Evolutionary conservation across 2,888 invertebrate species (phyloP), one percentile per base, ranked within the genome.

Genomic region (Nomada lathburiana): DNA sequence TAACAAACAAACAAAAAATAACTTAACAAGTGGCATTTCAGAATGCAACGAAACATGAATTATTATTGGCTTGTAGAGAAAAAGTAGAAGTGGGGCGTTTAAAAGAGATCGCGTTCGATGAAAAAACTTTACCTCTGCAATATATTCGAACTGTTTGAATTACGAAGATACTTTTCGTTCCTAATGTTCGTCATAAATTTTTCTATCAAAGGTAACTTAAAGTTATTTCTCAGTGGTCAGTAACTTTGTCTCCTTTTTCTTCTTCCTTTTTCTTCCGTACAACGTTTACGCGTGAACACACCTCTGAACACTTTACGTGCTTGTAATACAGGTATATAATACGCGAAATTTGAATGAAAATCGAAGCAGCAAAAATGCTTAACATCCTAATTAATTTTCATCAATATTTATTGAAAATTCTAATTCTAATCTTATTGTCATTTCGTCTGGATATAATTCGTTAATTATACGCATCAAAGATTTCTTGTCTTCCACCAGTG

Each of bases 151-250:
- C 36, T 53, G 26, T 10, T 18, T 53, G 44, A 65, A 29, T 75
- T 60, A 62, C 13, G 18, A 47, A 53, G n/a, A 44, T 65, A 36
- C 59, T 36, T 74, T 42, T 42, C 42, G 50, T 13, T 20, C 50
- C n/a, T 52, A 78, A 68, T 13, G 50, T 63, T 23, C 53, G 47
- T 52, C 67, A 52, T 78, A 78, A 78, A 78, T 76, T 69, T 57
- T 26, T 76, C 20, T 63, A 18, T 23, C 76, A 52, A 26, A 20
- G 29, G 44, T 68, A 23, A 68, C 20, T n/a, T n/a, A n/a, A 4
- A 16, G 50, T 68, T 53, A 50, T 68, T 62, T 50, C 20, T 16
- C 18, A 3, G 11, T 55, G n/a, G 2, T 42, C n/a, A 50, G 2
- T 50, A 29, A 73, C 67, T 47, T 52, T 63, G 55, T n/a, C 18